Conservation (phyloP, 2,797 vertebrate genomes). For the Urophycis tenuis region DNA sequence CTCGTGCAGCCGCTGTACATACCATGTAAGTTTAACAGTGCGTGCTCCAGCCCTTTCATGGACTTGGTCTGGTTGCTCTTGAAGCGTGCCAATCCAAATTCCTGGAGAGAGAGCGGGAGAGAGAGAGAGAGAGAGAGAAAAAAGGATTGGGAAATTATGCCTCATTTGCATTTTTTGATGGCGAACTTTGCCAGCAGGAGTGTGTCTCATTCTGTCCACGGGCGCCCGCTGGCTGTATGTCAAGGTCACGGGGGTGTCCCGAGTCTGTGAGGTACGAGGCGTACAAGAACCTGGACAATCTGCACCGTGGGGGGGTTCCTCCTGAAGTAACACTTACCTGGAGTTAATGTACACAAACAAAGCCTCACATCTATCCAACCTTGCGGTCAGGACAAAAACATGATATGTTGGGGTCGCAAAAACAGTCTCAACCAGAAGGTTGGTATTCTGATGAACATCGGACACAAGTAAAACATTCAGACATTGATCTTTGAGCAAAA, state of each 20-base stretch:
- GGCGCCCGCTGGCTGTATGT: background rate
- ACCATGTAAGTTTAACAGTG: constrained; percentile 69
- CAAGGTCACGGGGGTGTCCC: background rate
- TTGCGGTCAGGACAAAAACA: background rate
- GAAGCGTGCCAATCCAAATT: constrained; percentile 73
- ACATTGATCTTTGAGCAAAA: background rate
- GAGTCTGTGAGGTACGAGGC: background rate
- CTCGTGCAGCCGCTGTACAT: constrained; percentile 16
- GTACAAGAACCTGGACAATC: background rate
- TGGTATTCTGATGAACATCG: background rate
- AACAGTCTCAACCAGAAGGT: background rate
- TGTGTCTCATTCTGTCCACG: background rate
- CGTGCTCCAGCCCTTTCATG: constrained; percentile 71
- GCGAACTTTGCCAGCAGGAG: background rate
- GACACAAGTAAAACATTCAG: background rate
- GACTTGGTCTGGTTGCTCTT: constrained; percentile 75
- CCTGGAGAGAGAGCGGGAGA: constrained; percentile 45
- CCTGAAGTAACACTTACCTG: background rate
- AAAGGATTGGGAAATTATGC: constrained; percentile 41
- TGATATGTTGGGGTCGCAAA: background rate
- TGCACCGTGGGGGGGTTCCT: too few species aligned
- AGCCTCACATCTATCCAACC: background rate
- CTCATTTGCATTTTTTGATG: constrained; percentile 19
- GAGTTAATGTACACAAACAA: background rate
- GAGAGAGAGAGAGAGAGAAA: constrained; percentile 5